A percentile compares a stretch with the other conserved stretches of the same genome.
phyloP scores from a whole-genome alignment of 2,113 vertebrate genomes.

The Apteryx owenii region DNA sequence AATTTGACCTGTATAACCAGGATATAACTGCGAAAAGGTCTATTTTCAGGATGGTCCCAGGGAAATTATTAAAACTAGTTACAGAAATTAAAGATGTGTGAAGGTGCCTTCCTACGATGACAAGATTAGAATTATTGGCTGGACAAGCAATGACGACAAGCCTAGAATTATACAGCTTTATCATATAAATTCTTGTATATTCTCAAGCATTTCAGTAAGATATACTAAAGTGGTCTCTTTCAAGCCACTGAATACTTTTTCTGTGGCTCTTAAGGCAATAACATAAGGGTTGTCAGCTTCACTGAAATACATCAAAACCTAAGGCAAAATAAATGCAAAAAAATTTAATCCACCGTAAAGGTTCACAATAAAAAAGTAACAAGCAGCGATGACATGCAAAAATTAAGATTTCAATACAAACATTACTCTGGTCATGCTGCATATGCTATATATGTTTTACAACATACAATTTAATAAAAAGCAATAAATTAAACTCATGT shows the following conservation, averaged over 20 bases:
- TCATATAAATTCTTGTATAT: slow-evolving; percentile 50
- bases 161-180: slow-evolving; percentile 60
- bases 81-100: slow-evolving; percentile 72
- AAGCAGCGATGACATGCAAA: neutral
- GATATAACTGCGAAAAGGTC: slow-evolving; percentile 48
- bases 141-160: slow-evolving; percentile 61
- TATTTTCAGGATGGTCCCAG: slow-evolving; percentile 52
- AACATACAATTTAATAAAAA: neutral
- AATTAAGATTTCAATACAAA: neutral
- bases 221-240: slow-evolving; percentile 23
- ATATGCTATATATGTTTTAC: neutral
- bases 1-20: slow-evolving; percentile 54
- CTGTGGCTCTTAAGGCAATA: neutral
- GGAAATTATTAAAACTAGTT: slow-evolving; percentile 71
- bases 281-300: slow-evolving; percentile 13
- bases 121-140: slow-evolving; percentile 53
- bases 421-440: neutral
- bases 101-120: slow-evolving; percentile 66
- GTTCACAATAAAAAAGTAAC: neutral
- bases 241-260: neutral
- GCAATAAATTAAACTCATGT: neutral
- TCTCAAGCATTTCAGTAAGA: slow-evolving; percentile 27
- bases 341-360: neutral
- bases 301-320: slow-evolving; percentile 28
- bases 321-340: slow-evolving; percentile 34